Base-by-base conservation (phyloP, 23 tunicate genomes). In the Botrylloides violaceus region DNA sequence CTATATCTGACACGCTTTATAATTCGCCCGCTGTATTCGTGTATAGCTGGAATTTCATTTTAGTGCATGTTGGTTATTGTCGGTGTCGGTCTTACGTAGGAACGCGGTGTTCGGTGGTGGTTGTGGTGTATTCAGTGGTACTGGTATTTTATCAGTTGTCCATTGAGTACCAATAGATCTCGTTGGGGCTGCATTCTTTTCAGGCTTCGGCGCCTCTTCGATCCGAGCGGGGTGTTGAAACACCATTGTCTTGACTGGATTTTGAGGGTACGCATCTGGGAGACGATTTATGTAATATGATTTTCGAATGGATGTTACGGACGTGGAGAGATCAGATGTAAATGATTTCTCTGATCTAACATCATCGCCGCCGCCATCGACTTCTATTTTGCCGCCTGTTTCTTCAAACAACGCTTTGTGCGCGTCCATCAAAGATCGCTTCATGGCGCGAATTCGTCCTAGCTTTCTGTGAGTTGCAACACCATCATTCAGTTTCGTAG, bases 371-470 rank as follows among this genome's bases (percentile, higher is more conserved):
- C 36, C 58, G 21, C 56, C 37, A 25, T 68, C 74, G 4, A 68
- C 37, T 68, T 68, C 74, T 38, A 68, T 38, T 18, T 68, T 37
- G 9, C 56, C 1, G 12, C 32, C 65, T 4, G 24, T 43, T 12
- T 35, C 43, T n/a, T 28, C 49, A 9, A 63, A 27, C 26, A 68
- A 23, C 4, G 74, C 74, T 12, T 68, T 68, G 29, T 68, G 74
- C 6, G 74, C 74, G 29, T 39, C 58, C 0, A 43, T 4, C 18
- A 68, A 19, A 24, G 74, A 68, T 4, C 74, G 74, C 29, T 68
- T 68, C 74, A 68, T 68, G 24, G 74, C 74, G 19, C 37, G 36
- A 2, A 68, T 68, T 28, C 74, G 22, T 21, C 74, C 74, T 26
- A 68, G 47, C 37, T 68, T 68, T 37, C 74, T 68, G 2, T 68